These are phyloP conservation scores for Dunckerocampus dactyliophorus DNA, from an alignment of 2,113 vertebrate genomes.

Conservation along the genomic window DNA sequence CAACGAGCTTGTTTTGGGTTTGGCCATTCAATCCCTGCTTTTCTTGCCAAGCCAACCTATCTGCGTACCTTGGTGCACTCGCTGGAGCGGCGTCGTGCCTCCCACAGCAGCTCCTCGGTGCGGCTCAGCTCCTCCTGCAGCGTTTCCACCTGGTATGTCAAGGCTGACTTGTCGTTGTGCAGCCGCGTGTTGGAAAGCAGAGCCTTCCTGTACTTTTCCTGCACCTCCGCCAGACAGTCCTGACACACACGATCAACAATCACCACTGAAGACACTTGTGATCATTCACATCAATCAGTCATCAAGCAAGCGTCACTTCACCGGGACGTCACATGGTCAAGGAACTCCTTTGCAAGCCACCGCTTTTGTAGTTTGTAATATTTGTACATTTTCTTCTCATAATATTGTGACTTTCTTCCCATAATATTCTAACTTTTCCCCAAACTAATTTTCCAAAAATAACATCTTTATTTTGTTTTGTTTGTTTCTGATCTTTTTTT, in stretches of 20 bases:
- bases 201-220: conserved; percentile 88
- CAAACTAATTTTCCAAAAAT: no score
- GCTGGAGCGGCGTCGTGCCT: conserved; percentile 75
- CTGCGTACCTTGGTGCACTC: conserved; percentile 77
- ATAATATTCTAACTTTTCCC: no score
- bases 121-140: conserved; percentile 83
- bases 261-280: not conserved
- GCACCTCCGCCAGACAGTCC: conserved; percentile 84
- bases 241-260: conserved; percentile 37
- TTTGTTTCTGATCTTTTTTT: no score
- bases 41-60: no score
- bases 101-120: conserved; percentile 87
- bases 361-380: no score
- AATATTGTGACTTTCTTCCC: no score
- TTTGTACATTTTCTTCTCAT: no score
- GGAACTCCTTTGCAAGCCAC: no score
- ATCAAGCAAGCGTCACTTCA: not conserved
- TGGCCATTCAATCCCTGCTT: no score
- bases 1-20: no score
- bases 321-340: no score
- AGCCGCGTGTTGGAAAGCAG: conserved; percentile 94
- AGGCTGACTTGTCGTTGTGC: conserved; percentile 88
- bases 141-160: conserved; percentile 92
- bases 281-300: not conserved
- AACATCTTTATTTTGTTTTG: no score